Conservation (phyloP, 2,797 vertebrate species). For the Pangasius mekongensis region DNA sequence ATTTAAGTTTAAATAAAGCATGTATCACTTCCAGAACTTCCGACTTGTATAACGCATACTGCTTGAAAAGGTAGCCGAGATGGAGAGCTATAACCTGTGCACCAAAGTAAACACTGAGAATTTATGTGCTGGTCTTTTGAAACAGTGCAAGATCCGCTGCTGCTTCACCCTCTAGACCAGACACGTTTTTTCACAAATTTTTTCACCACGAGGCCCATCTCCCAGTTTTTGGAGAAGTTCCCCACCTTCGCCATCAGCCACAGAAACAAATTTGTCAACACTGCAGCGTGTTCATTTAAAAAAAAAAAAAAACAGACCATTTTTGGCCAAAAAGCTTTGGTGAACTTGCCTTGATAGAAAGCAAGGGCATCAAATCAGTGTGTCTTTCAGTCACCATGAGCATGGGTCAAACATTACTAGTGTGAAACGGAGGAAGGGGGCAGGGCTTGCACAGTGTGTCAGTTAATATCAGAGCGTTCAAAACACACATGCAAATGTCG, state of each 20-base stretch:
- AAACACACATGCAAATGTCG: background rate
- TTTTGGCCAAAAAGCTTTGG: background rate
- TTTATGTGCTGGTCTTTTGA: background rate
- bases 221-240: background rate
- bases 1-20: background rate
- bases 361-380: background rate
- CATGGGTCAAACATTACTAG: background rate
- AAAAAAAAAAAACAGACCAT: background rate
- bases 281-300: background rate
- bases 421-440: too few relatives aligned
- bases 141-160: background rate
- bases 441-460: background rate
- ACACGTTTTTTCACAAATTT: background rate
- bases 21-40: too few relatives aligned
- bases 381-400: background rate
- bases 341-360: background rate
- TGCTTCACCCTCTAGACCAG: background rate
- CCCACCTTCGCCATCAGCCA: background rate
- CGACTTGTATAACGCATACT: too few relatives aligned
- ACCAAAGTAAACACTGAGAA: background rate
- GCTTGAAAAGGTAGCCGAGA: background rate
- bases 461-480: background rate
- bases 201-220: background rate
- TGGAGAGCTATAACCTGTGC: background rate
- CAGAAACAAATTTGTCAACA: background rate